Conservation (phyloP, 2,797 vertebrate genomes). For the Chelonia mydas region DNA sequence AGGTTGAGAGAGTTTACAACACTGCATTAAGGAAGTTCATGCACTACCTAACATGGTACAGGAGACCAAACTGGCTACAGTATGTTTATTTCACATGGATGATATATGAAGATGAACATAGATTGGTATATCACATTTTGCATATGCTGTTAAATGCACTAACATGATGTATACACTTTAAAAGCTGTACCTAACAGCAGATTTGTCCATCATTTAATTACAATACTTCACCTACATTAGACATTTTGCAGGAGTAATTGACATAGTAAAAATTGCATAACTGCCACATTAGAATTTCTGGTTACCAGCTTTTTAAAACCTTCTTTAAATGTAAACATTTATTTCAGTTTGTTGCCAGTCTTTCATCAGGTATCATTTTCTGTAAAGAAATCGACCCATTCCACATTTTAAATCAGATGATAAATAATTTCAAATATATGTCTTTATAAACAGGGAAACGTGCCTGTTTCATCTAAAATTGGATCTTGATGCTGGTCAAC, state of each 20-base stretch:
- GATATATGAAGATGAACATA: background rate
- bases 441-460: background rate
- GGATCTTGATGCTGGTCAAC: background rate
- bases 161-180: background rate
- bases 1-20: background rate
- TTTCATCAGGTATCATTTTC: background rate
- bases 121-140: background rate
- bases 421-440: conserved; percentile 1
- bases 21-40: background rate
- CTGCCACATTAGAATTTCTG: background rate
- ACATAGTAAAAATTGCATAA: background rate
- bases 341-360: background rate
- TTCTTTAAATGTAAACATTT: background rate
- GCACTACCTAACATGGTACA: background rate
- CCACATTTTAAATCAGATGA: background rate
- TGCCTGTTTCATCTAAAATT: background rate
- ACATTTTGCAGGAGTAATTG: background rate
- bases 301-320: background rate
- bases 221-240: background rate
- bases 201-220: background rate
- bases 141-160: background rate
- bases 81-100: background rate
- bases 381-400: background rate
- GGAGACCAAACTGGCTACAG: background rate
- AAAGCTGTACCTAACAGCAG: background rate